Base-by-base conservation (phyloP, 1,140 invertebrate species). In the Zaprionus inermis region DNA sequence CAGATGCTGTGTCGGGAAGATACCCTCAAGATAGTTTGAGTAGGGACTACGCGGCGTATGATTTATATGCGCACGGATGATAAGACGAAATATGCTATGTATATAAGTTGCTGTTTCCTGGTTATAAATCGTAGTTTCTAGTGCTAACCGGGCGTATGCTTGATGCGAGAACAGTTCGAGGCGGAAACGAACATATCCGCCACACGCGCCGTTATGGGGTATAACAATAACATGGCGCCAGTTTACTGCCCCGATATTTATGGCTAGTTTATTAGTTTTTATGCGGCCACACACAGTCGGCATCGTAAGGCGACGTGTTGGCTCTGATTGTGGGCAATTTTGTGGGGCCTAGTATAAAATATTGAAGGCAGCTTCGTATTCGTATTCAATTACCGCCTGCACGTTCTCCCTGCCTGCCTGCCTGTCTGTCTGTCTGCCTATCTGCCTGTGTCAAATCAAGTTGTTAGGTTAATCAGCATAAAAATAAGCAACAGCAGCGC, bases 391-490 rank as follows among this genome's bases (percentile, higher is more conserved):
- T 79, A 72, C 83, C 57, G 60, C 38, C 9, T 46, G 36, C 36
- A 38, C 36, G 36, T 38, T 38, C 6, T n/a, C 24, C 24, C 24
- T 32, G 30, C 30, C 11, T 28, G 18, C 49, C 12, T n/a, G 18
- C 51, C 14, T 11, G 28, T 20, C 38, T 11, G 22, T 41, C 20
- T 57, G 6, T 18, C 32, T 70, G 9, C 32, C 24, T 60, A 28
- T 55, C 16, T 66, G 55, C 56, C 24, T 67, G 55, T 49, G 36
- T 22, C 78, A 63, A 65, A 85, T 72, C 68, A 55, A 78, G 59
- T 76, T 65, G 52, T 70, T 72, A 72, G 72, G 65, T 86, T 88
- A 86, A 86, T 86, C 83, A 83, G 83, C 66, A 77, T 77, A 72
- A 79, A 79, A 79, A 83, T 82, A 74, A 67, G 71, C 67, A 66